Percentiles rank a stretch among this genome's conserved stretches.
phyloP scores from a whole-genome alignment of 2,113 vertebrate species.

The Centropus unirufus region DNA sequence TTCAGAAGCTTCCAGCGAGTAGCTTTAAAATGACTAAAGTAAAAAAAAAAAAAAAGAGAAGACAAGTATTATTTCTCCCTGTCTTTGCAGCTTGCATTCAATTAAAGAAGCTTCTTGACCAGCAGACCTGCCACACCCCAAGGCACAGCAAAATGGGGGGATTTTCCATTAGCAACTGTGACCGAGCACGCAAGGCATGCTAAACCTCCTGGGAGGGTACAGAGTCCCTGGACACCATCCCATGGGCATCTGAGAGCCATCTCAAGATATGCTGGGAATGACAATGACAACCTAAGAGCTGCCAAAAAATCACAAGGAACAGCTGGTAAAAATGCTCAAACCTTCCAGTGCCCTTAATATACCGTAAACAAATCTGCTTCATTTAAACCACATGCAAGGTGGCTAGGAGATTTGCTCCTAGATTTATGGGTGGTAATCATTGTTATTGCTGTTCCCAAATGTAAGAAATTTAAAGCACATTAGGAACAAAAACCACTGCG shows the following conservation, averaged over 20 bases:
- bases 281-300: conserved; percentile 28
- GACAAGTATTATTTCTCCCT: not conserved
- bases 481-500: not conserved
- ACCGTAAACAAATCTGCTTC: conserved; percentile 47
- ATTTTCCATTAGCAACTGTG: not conserved
- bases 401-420: not conserved
- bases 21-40: not conserved
- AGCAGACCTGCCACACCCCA: accelerated
- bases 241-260: not conserved
- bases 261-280: not conserved
- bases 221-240: not conserved
- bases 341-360: conserved; percentile 32
- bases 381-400: not conserved
- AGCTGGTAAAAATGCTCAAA: conserved; percentile 48
- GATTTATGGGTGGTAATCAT: not conserved
- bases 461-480: not conserved
- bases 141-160: not conserved
- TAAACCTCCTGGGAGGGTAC: not conserved
- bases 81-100: not conserved
- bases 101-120: not conserved
- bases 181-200: accelerated
- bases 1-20: not conserved
- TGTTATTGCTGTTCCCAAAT: not conserved
- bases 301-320: conserved; percentile 33
- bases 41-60: not conserved